Evolutionary conservation across 1,140 invertebrate genomes (phyloP).

Genomic region (Bombus sibiricus): DNA sequence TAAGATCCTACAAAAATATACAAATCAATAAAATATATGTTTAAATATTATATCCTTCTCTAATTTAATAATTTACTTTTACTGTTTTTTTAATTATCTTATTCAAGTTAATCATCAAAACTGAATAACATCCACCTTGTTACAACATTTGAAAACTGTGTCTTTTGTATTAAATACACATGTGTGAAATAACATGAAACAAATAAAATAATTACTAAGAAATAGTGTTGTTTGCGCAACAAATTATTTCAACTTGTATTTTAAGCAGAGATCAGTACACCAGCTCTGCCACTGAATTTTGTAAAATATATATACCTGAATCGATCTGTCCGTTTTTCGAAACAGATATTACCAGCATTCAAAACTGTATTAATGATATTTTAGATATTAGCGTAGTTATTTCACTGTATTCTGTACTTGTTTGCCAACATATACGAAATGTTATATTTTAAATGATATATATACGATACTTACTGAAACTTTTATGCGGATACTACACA

Average conservation of each 20-base stretch:
- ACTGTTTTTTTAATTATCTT: not conserved
- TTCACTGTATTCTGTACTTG: slow-evolving; percentile 1
- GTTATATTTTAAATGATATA: slow-evolving; percentile 55
- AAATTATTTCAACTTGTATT: slow-evolving; percentile 7
- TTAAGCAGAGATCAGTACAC: slow-evolving; percentile 3
- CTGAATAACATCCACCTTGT: slow-evolving; percentile 68
- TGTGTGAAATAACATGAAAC: slow-evolving; percentile 5
- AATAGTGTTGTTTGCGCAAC: not conserved
- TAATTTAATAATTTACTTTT: not conserved
- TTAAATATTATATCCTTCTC: not conserved
- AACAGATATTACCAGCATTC: slow-evolving; percentile 22
- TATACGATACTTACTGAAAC: slow-evolving; percentile 67
- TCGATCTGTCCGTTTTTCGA: slow-evolving; percentile 18
- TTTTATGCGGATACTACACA: slow-evolving; percentile 63
- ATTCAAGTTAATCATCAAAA: slow-evolving; percentile 64
- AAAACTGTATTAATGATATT: slow-evolving; percentile 11
- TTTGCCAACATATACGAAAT: slow-evolving; percentile 34
- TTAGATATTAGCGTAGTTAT: slow-evolving; percentile 35
- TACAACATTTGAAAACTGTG: slow-evolving; percentile 44
- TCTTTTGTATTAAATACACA: slow-evolving; percentile 11
- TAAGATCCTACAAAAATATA: slow-evolving; percentile 19
- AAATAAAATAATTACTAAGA: not conserved
- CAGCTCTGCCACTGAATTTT: slow-evolving; percentile 2
- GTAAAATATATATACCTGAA: slow-evolving; percentile 21
- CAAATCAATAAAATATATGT: slow-evolving; percentile 10